A percentile compares a stretch with the other conserved stretches of the same genome.
Evolutionary conservation across 1,140 invertebrate species (phyloP).

Genomic region (Cepaea nemoralis): DNA sequence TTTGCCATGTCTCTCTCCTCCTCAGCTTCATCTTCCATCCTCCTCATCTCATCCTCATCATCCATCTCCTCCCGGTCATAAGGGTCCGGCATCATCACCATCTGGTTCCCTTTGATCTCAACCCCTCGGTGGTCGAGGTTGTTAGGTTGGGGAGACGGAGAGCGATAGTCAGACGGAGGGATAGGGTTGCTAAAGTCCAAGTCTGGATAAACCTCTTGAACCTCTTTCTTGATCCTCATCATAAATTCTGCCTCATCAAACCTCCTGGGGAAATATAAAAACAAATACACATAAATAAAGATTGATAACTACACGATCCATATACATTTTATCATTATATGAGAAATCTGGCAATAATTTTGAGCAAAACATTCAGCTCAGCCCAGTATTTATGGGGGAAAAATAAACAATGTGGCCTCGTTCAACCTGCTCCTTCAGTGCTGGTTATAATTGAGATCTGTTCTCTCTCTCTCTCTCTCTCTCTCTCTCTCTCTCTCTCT

Average conservation of each 20-base stretch:
- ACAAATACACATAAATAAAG: not conserved
- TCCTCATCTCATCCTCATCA: slow-evolving; percentile 3
- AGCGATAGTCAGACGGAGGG: not conserved
- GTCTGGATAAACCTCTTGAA: slow-evolving; percentile 37
- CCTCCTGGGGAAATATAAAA: slow-evolving; percentile 24
- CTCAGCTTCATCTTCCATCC: too few species aligned
- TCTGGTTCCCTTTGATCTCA: slow-evolving; percentile 25
- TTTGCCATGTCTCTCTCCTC: not conserved
- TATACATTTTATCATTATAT: too few species aligned
- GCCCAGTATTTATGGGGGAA: too few species aligned
- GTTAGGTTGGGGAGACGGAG: not conserved
- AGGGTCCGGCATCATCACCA: slow-evolving; percentile 18
- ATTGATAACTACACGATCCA: too few species aligned
- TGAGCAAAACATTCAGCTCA: too few species aligned
- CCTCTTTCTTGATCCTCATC: slow-evolving; percentile 49
- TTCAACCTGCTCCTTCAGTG: too few species aligned
- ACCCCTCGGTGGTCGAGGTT: not conserved
- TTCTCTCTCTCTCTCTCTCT: too few species aligned
- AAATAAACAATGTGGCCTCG: too few species aligned
- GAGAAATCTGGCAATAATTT: too few species aligned
- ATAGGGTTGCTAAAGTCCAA: slow-evolving; percentile 33
- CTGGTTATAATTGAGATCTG: too few species aligned
- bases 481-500: too few species aligned
- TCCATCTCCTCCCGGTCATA: slow-evolving; percentile 20
- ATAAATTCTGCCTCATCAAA: slow-evolving; percentile 47